A percentile compares a stretch with the other conserved stretches of the same genome.
These are phyloP conservation scores for Aricia artaxerxes DNA, from an alignment of 2,888 invertebrate genomes.

Conservation along the genomic window DNA sequence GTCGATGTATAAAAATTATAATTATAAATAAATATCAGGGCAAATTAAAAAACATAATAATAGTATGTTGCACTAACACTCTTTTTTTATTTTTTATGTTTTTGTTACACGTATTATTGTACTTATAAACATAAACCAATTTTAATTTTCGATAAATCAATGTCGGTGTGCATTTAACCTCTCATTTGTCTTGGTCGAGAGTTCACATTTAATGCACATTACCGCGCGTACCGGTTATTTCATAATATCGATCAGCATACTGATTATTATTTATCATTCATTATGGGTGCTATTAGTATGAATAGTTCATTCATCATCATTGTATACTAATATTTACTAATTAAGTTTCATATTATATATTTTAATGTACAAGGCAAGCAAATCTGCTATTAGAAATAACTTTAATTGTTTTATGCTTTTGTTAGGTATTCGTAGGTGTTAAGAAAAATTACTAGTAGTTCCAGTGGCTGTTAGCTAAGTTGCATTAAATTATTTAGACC, in stretches of 20 bases:
- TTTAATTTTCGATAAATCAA: constrained; percentile 57
- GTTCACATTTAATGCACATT: constrained; percentile 5
- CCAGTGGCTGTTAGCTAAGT: no score
- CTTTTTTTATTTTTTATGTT: neutral
- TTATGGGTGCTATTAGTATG: neutral
- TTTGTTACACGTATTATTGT: neutral
- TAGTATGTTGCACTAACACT: no score
- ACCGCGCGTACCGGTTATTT: neutral
- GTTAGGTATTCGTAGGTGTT: no score
- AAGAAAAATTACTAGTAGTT: no score
- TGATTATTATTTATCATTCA: neutral
- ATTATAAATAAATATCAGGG: no score
- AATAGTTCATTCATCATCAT: no score
- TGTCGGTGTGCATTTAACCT: constrained; percentile 55
- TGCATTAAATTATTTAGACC: no score
- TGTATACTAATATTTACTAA: neutral
- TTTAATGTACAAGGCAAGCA: no score
- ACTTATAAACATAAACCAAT: neutral
- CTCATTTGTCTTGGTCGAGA: constrained; percentile 52
- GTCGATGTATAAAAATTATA: no score
- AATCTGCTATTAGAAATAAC: no score
- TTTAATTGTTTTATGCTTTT: no score
- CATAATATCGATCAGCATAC: neutral
- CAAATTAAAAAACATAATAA: no score
- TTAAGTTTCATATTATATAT: neutral